Base-by-base conservation (phyloP, 2,888 invertebrate genomes). In the Charanyca ferruginea region DNA sequence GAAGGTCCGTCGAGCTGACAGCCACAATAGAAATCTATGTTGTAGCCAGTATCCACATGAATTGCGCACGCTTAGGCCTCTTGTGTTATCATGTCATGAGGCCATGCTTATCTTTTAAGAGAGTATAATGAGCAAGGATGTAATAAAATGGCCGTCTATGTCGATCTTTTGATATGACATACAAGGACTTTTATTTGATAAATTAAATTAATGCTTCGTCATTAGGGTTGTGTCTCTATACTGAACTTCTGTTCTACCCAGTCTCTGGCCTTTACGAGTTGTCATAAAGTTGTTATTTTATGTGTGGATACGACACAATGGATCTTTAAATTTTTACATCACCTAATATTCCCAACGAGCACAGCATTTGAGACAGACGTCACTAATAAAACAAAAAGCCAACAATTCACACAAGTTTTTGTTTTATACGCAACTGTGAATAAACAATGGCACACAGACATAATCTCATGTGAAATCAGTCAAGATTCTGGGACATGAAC, bases 1-100 rank as follows among this genome's bases (percentile, higher is more conserved):
- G 89, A 90, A 92, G 91, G 91, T 85, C 86, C 77, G 74, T 77
- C 77, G 59, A 74, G 73, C 63, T 73, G 75, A 77, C 76, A 69
- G 61, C 57, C 64, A 79, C 79, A 83, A 81, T 80, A 78, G 77
- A 70, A 66, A 71, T 71, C 65, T 85, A 70, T 77, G 70, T 61
- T 61, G 75, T 55, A 62, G 66, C 22, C 51, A 48, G 49, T 62
- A 22, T 61, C 55, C 65, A 72, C 53, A 65, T 58, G 47, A 68
- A 72, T 73, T 45, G 53, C 57, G 41, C 23, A 65, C 63, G 41
- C 47, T 57, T 38, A 55, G 16, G 59, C 49, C 38, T 58, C 59
- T 63, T 44, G n/a, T 74, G 58, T 79, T 79, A 77, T 77, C 66
- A 66, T 28, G 28, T 28, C 4, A 38, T 52, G 53, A 71, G 73